Evolutionary conservation across 2,888 invertebrate genomes (phyloP), one percentile per base, ranked within the genome.

Genomic region (Neria commutata): DNA sequence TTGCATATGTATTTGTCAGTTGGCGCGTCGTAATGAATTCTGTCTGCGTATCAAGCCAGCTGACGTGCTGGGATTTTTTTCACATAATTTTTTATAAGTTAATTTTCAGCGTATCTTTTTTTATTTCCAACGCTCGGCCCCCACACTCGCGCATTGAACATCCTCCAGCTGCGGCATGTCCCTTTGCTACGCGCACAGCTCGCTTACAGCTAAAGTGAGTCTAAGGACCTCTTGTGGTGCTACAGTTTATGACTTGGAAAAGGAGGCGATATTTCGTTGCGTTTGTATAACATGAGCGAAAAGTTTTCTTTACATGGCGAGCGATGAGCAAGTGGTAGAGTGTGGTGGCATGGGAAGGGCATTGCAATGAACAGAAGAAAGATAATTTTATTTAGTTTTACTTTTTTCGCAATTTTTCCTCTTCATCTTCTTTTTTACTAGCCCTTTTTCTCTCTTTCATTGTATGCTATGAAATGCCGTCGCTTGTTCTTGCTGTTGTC

Each of bases 31-130:
- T 68, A 67, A 68, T 66, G 64, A 64, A 67, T 68, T 68, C 68
- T 61, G 68, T 67, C 64, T 68, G 68, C 68, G 68, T 68, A 65
- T 65, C 65, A 64, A 63, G 62, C 61, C 64, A 67, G 67, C 65
- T 68, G 67, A 67, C 67, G 64, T 66, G 65, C 64, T 42, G 42
- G 42, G 42, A 42, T 42, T 42, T 51, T 60, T 63, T 67, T 64
- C 61, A 60, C 61, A 67, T 67, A 64, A 64, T 62, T 64, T 65
- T 66, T 58, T 63, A 62, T 58, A 64, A 66, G 59, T 66, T 66
- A 66, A 62, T 66, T 66, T 65, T 65, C 53, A 56, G 55, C 56
- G n/a, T n/a, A n/a, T n/a, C n/a, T n/a, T n/a, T n/a, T n/a, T n/a
- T n/a, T n/a, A n/a, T n/a, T n/a, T n/a, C n/a, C n/a, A n/a, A n/a